Conservation (phyloP, 2,888 invertebrate species). For the Ephialtes manifestator region DNA sequence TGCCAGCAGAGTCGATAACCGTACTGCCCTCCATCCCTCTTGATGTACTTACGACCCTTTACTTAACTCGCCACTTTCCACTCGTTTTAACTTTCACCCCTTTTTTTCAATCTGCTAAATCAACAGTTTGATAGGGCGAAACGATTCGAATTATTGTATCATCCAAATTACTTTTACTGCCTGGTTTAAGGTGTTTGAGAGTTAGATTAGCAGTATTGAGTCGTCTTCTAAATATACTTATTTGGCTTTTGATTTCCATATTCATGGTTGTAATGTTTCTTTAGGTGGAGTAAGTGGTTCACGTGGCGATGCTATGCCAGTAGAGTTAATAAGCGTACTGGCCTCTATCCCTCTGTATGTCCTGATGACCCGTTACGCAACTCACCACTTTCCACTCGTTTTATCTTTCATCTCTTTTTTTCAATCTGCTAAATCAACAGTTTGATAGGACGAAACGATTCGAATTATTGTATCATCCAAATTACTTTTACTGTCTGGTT, state of each 20-base stretch:
- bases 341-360: conserved; percentile 56
- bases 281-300: no score
- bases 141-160: neutral
- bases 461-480: neutral
- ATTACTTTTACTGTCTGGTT: no score
- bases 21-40: conserved; percentile 60
- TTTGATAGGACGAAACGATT: neutral
- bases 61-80: no score
- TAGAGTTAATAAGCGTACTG: conserved; percentile 65
- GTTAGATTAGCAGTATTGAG: no score
- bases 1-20: conserved; percentile 62
- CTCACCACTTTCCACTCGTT: no score
- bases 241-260: no score
- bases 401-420: neutral
- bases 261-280: no score
- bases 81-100: no score
- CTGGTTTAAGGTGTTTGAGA: no score
- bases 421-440: neutral
- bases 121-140: neutral
- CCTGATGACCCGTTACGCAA: conserved; percentile 25
- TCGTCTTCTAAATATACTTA: no score
- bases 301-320: no score
- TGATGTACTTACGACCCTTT: conserved; percentile 47
- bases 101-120: neutral
- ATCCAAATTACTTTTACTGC: no score